These are phyloP conservation scores for Steinernema khuongi DNA, from an alignment of 1,140 invertebrate species.

Conservation along the genomic window DNA sequence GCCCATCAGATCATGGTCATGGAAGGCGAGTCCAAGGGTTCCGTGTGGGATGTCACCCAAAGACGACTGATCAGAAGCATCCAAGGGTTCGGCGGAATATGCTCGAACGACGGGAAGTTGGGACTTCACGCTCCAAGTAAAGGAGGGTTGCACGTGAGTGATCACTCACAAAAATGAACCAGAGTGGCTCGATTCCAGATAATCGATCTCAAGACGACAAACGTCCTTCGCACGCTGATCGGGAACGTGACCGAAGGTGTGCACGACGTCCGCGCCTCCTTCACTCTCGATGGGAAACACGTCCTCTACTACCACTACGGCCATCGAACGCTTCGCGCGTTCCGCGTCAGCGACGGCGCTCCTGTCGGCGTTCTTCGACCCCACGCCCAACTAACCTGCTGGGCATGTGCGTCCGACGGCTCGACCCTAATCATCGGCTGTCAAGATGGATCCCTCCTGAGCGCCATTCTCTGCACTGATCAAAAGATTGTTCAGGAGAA, in stretches of 20 bases:
- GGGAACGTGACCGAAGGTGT: conserved; percentile 85
- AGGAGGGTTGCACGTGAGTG: conserved; percentile 75
- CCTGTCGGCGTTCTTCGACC: conserved; percentile 36
- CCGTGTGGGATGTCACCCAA: conserved; percentile 71
- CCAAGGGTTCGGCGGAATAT: conserved; percentile 63
- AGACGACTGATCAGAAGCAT: conserved; percentile 62
- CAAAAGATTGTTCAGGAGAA: conserved; percentile 27
- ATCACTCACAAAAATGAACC: conserved; percentile 4
- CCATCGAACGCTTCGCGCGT: conserved; percentile 65
- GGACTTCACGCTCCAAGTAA: conserved; percentile 84
- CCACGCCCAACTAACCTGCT: conserved; percentile 45
- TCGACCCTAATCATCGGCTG: conserved; percentile 42
- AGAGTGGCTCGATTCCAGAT: conserved; percentile 59
- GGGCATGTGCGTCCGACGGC: conserved; percentile 36
- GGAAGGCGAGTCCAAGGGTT: conserved; percentile 71
- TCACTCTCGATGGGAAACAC: conserved; percentile 86
- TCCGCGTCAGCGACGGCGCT: conserved; percentile 45
- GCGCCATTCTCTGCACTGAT: conserved; percentile 41
- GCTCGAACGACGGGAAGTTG: conserved; percentile 63
- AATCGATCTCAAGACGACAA: conserved; percentile 76
- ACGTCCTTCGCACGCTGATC: conserved; percentile 75
- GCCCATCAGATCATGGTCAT: conserved; percentile 60
- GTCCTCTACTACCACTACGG: conserved; percentile 93
- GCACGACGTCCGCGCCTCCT: conserved; percentile 86
- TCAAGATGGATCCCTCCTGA: conserved; percentile 47